phyloP scores from a whole-genome alignment of 2,113 vertebrate genomes.

The Gallinago media region DNA sequence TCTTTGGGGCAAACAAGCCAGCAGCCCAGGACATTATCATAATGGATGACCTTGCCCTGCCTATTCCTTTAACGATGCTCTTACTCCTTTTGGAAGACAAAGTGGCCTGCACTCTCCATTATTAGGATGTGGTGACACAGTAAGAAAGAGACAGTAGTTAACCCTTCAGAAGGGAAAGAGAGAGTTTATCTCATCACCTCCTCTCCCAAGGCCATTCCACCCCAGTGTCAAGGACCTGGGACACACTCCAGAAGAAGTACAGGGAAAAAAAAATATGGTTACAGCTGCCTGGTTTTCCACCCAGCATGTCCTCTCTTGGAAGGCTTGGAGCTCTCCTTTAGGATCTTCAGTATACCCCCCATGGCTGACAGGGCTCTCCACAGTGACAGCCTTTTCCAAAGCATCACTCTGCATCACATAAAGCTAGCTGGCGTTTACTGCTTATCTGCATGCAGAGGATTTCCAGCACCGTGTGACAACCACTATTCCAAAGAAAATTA shows the following conservation, averaged over 20 bases:
- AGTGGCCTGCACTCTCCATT: neutral
- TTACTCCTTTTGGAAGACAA: neutral
- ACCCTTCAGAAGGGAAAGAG: neutral
- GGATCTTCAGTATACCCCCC: neutral
- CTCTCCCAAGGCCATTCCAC: neutral
- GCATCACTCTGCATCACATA: neutral
- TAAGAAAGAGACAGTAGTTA: neutral
- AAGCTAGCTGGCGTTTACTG: neutral
- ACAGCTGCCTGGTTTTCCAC: neutral
- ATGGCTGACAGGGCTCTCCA: neutral
- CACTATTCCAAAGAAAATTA: conserved; percentile 44
- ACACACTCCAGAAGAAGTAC: neutral
- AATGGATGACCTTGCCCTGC: neutral
- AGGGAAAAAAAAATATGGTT: neutral
- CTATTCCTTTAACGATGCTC: neutral
- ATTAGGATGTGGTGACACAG: neutral
- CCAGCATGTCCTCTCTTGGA: neutral
- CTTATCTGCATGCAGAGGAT: conserved; percentile 53
- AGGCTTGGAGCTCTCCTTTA: neutral
- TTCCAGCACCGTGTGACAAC: conserved; percentile 9
- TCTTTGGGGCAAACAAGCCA: neutral
- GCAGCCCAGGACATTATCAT: neutral
- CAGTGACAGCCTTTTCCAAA: neutral
- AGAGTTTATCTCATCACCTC: neutral
- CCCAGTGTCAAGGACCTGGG: neutral